Evolutionary conservation across 2,797 vertebrate genomes (phyloP).

Genomic region (Gobio occitaniae): DNA sequence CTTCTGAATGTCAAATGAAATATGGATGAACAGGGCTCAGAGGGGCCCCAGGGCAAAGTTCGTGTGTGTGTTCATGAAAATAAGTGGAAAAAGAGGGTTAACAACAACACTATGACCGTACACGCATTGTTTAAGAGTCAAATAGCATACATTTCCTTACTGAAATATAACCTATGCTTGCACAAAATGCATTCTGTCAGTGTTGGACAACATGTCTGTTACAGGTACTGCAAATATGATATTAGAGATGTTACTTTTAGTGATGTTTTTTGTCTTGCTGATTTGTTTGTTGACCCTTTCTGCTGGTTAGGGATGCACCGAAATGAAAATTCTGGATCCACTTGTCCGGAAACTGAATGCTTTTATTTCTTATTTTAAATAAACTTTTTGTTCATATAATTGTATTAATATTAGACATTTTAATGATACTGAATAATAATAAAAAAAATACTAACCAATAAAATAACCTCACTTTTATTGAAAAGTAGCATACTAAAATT

Average conservation of each 20-base stretch:
- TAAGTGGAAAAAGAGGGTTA: conserved; percentile 8
- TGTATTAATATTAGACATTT: too few relatives aligned
- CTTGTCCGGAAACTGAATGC: too few relatives aligned
- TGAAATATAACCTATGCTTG: not conserved
- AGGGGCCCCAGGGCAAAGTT: conserved; percentile 5
- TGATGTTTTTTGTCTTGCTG: not conserved
- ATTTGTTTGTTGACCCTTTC: not conserved
- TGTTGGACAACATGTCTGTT: not conserved
- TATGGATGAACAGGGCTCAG: conserved; percentile 27
- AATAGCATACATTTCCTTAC: not conserved
- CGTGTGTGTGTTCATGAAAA: not conserved
- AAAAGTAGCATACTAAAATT: too few relatives aligned
- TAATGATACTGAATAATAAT: too few relatives aligned
- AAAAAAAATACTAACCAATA: too few relatives aligned
- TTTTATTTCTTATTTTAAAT: too few relatives aligned
- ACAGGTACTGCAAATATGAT: not conserved
- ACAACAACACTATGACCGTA: not conserved
- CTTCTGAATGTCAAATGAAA: conserved; percentile 31
- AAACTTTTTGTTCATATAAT: too few relatives aligned
- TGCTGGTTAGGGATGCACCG: not conserved
- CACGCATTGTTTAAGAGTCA: not conserved
- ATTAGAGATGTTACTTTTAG: not conserved
- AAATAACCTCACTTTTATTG: too few relatives aligned
- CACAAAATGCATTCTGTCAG: not conserved
- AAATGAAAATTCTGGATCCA: too few relatives aligned